These are phyloP conservation scores for Tyrannus savana DNA, from an alignment of 2,113 vertebrate genomes.

Conservation along the genomic window DNA sequence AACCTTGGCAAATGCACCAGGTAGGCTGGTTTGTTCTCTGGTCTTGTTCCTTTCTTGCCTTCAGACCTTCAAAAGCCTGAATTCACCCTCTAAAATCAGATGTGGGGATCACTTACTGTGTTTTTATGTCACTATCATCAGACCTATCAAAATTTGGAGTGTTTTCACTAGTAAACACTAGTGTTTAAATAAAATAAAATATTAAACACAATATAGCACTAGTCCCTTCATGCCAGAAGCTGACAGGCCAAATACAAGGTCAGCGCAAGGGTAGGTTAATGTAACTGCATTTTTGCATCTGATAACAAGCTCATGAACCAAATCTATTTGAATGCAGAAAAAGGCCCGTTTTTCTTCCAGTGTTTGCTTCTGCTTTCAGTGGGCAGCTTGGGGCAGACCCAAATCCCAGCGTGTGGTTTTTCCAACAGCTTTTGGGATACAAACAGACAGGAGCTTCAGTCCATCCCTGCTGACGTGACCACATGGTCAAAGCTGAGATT, in stretches of 20 bases:
- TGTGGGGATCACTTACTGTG: accelerated
- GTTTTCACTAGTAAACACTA: background rate
- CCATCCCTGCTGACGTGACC: background rate
- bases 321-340: background rate
- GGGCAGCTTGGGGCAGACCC: background rate
- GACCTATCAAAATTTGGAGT: background rate
- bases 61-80: background rate
- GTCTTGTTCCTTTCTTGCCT: background rate
- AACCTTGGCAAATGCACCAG: background rate
- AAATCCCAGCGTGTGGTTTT: background rate
- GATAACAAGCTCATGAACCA: background rate
- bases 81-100: background rate
- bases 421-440: background rate
- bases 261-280: background rate
- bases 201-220: background rate
- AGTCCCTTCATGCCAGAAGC: accelerated
- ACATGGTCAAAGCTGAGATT: background rate
- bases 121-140: background rate
- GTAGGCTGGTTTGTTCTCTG: background rate
- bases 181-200: background rate
- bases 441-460: background rate
- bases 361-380: background rate
- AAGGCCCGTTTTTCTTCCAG: background rate
- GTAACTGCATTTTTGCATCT: background rate
- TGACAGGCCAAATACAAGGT: background rate